Base-by-base conservation (phyloP, 2,113 vertebrate species). In the Tragelaphus buxtoni region DNA sequence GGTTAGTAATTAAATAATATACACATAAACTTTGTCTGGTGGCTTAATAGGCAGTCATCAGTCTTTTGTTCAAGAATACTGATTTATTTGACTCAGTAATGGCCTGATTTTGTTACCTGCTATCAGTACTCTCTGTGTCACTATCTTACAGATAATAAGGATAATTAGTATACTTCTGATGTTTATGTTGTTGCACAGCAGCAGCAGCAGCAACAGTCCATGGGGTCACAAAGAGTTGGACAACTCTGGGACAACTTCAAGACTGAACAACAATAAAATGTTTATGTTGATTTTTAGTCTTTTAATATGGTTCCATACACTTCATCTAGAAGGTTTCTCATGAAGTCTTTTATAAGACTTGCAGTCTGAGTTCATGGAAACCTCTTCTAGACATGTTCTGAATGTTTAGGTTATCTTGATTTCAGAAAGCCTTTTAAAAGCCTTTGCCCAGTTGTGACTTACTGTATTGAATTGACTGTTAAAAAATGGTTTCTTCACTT, bases 1-100 rank as follows among this genome's bases (percentile, higher is more conserved):
- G 99, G 99, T 99, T 96, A 98, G 99, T 99, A 98, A 97, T 95
- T 77, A 97, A 96, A 89, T 97, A 24, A 84, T 94, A 77, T 79
- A 79, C 89, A 92, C 82, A 85, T 88, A 88, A 72, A 90, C 87
- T 96, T 7, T 97, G 51, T 97, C 56, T 96, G 95, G 10, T 98
- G 91, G 97, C 45, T 96, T 97, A 76, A 45, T 84, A 81, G 72
- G 85, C 58, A 97, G 88, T 97, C 94, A 91, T 92, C n/a, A 87
- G 17, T 95, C 69, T 17, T 79, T 22, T 95, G 4, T 89, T 88
- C 72, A 92, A 76, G 42, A 81, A 91, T 32, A 85, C 49, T 45
- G 87, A 79, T 87, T 95, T 85, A n/a, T 47, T 84, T 97, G 26
- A 81, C 76, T 94, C 80, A 91, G 45, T 97, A 91, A 58, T 90